These are phyloP conservation scores for Crepidodera aurea DNA, from an alignment of 2,888 invertebrate species.

Conservation along the genomic window DNA sequence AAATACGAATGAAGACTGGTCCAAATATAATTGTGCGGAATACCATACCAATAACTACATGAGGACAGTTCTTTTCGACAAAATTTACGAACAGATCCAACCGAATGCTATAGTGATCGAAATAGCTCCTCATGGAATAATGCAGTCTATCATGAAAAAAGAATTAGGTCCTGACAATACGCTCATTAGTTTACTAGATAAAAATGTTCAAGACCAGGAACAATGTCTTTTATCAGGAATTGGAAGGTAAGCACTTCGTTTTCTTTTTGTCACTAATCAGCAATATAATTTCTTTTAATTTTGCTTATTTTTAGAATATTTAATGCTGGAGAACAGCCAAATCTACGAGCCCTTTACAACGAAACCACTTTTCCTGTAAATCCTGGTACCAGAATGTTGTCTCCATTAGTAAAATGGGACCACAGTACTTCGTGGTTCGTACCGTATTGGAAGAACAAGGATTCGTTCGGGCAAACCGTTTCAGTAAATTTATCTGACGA, in stretches of 20 bases:
- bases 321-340: conserved; percentile 73
- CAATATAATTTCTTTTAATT: too few species aligned
- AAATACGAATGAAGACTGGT: conserved; percentile 73
- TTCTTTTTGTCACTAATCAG: too few species aligned
- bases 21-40: conserved; percentile 75
- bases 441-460: conserved; percentile 71
- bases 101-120: conserved; percentile 81
- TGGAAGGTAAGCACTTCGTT: conserved; percentile 44
- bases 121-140: conserved; percentile 83
- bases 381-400: conserved; percentile 83
- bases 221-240: conserved; percentile 56
- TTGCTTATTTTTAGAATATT: conserved; percentile 4
- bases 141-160: conserved; percentile 81
- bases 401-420: conserved; percentile 86
- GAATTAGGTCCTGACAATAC: conserved; percentile 71
- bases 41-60: conserved; percentile 88
- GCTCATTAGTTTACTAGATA: conserved; percentile 75
- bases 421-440: conserved; percentile 81
- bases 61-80: conserved; percentile 74
- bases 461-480: conserved; percentile 79
- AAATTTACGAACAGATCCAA: conserved; percentile 78
- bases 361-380: conserved; percentile 78
- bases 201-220: conserved; percentile 70
- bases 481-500: conserved; percentile 69
- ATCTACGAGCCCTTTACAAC: conserved; percentile 78